phyloP scores from a whole-genome alignment of 2,888 invertebrate genomes.

The Oligia strigilis region DNA sequence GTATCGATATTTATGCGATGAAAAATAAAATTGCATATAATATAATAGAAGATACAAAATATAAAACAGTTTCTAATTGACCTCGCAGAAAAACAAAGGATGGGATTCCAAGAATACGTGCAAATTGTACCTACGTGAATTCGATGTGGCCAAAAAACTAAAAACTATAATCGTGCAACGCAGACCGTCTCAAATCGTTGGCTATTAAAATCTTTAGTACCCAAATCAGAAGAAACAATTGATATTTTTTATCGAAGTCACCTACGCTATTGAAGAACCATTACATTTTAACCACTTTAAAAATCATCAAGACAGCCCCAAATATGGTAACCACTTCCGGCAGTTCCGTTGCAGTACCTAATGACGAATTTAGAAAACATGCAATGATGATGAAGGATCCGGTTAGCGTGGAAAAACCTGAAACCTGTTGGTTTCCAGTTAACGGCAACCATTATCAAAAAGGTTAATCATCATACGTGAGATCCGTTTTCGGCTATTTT shows the following conservation, averaged over 20 bases:
- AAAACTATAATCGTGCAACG: slow-evolving; percentile 58
- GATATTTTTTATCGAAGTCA: slow-evolving; percentile 57
- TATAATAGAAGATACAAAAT: slow-evolving; percentile 54
- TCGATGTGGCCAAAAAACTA: slow-evolving; percentile 64
- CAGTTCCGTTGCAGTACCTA: slow-evolving; percentile 12
- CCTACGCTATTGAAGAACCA: slow-evolving; percentile 47
- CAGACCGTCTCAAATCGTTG: slow-evolving; percentile 64
- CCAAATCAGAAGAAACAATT: slow-evolving; percentile 66
- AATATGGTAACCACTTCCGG: slow-evolving; percentile 37
- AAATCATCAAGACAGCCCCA: slow-evolving; percentile 13
- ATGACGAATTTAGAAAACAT: slow-evolving; percentile 59
- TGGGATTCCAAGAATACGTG: slow-evolving; percentile 64
- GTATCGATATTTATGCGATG: slow-evolving; percentile 67
- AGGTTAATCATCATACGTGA: slow-evolving; percentile 16
- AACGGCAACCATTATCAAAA: slow-evolving; percentile 29
- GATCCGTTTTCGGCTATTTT: slow-evolving; percentile 10
- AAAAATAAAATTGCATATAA: slow-evolving; percentile 59
- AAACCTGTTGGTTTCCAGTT: slow-evolving; percentile 22
- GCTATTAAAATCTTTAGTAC: slow-evolving; percentile 66
- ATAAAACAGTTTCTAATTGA: slow-evolving; percentile 58
- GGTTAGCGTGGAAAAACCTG: slow-evolving; percentile 54
- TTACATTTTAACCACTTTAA: slow-evolving; percentile 32
- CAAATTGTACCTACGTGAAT: slow-evolving; percentile 59
- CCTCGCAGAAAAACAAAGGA: slow-evolving; percentile 60
- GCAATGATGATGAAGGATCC: slow-evolving; percentile 43